Conservation (phyloP, 2,797 vertebrate genomes). For the Lutjanus argentimaculatus region DNA sequence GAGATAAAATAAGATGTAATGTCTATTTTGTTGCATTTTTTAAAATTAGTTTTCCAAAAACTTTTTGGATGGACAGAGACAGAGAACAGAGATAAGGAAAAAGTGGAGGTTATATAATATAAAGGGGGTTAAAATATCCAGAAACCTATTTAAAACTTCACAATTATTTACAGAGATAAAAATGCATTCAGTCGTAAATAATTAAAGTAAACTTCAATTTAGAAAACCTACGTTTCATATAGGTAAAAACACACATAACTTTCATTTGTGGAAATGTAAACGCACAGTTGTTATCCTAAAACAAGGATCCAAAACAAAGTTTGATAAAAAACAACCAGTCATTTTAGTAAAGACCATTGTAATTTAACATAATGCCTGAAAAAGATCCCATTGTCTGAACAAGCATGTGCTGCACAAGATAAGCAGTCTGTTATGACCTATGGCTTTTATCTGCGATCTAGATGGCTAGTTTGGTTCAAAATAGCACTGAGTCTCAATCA, state of each 20-base stretch:
- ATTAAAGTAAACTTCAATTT: background rate
- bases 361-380: constrained; percentile 51
- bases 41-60: background rate
- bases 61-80: background rate
- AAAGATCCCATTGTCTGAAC: constrained; percentile 65
- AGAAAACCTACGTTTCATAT: background rate
- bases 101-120: background rate
- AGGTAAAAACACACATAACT: background rate
- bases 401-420: constrained; percentile 69
- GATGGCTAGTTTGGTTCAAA: constrained; percentile 58
- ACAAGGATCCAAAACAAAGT: constrained; percentile 1
- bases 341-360: constrained; percentile 46
- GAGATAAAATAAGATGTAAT: background rate
- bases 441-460: constrained; percentile 75
- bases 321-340: constrained; percentile 21
- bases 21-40: background rate
- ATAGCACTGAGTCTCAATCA: constrained; percentile 67
- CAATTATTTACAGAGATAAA: background rate
- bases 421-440: constrained; percentile 51
- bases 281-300: constrained; percentile 1
- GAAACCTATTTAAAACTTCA: background rate
- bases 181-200: no score
- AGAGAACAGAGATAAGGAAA: background rate
- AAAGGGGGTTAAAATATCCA: background rate
- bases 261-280: background rate